A percentile compares a stretch with the other conserved stretches of the same genome.
phyloP scores from a whole-genome alignment of 2,888 invertebrate genomes.

The Drosophila neotestacea region DNA sequence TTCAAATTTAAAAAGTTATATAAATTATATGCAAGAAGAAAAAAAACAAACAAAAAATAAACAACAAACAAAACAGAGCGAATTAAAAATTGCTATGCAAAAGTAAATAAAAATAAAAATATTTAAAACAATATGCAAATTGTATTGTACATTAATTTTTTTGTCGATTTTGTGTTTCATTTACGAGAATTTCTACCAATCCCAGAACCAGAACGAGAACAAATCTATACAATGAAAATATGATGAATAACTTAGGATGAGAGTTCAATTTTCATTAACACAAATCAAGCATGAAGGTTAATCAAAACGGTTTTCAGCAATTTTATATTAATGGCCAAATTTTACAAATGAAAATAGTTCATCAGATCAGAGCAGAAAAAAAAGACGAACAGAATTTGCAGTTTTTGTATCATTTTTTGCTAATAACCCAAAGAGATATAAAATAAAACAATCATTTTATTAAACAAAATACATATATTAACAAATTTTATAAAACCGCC shows the following conservation, averaged over 20 bases:
- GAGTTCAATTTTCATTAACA: slow-evolving; percentile 20
- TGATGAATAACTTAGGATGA: slow-evolving; percentile 1
- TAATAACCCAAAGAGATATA: slow-evolving; percentile 70
- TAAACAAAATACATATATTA: slow-evolving; percentile 45
- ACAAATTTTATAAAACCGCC: slow-evolving; percentile 68
- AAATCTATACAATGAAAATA: slow-evolving; percentile 27
- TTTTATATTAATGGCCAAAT: slow-evolving; percentile 78
- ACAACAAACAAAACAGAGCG: slow-evolving; percentile 21
- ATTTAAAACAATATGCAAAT: slow-evolving; percentile 44
- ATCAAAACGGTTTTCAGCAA: slow-evolving; percentile 77
- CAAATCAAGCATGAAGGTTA: slow-evolving; percentile 54
- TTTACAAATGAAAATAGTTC: slow-evolving; percentile 65
- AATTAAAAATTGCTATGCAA: slow-evolving; percentile 71
- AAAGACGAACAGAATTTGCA: slow-evolving; percentile 37
- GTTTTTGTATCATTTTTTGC: slow-evolving; percentile 73
- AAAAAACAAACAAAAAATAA: slow-evolving; percentile 21
- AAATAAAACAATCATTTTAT: slow-evolving; percentile 59
- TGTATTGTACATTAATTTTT: slow-evolving; percentile 65
- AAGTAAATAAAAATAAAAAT: slow-evolving; percentile 40
- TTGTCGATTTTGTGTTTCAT: slow-evolving; percentile 60
- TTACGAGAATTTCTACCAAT: slow-evolving; percentile 35
- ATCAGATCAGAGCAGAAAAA: slow-evolving; percentile 19
- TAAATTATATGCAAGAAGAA: slow-evolving; percentile 61
- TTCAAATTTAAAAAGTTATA: slow-evolving; percentile 69
- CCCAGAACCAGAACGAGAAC: slow-evolving; percentile 50